phyloP scores from a whole-genome alignment of 1,140 invertebrate genomes.

The Drosophila sulfurigaster region DNA sequence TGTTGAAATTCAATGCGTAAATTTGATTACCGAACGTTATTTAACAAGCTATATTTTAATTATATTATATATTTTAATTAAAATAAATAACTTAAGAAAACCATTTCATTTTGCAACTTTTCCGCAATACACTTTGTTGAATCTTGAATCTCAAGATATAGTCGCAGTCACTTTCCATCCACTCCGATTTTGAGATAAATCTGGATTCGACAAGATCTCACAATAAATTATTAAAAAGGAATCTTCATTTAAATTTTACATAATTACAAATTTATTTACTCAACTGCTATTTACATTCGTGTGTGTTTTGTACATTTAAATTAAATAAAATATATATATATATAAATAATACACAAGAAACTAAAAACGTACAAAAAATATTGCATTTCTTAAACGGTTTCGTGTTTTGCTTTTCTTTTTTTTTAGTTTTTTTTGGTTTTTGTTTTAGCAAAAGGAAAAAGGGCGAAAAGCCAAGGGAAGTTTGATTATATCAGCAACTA shows the following conservation, averaged over 20 bases:
- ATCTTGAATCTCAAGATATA: too few species aligned
- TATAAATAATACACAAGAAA: slow-evolving; percentile 70
- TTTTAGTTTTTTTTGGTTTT: not conserved
- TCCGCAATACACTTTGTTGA: too few species aligned
- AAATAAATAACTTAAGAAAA: too few species aligned
- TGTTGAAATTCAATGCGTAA: too few species aligned
- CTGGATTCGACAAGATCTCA: too few species aligned
- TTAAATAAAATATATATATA: slow-evolving; percentile 33
- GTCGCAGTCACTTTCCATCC: too few species aligned
- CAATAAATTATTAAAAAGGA: not conserved
- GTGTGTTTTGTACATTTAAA: slow-evolving; percentile 75
- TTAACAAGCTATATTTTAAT: too few species aligned
- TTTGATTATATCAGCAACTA: slow-evolving; percentile 74
- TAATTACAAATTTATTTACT: slow-evolving; percentile 75
- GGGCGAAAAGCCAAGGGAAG: not conserved
- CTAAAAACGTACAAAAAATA: slow-evolving; percentile 71
- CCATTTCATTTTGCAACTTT: too few species aligned
- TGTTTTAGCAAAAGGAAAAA: slow-evolving; percentile 12
- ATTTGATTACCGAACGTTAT: too few species aligned
- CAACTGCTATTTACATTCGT: slow-evolving; percentile 74
- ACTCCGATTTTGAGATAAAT: too few species aligned
- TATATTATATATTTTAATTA: too few species aligned
- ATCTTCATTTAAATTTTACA: slow-evolving; percentile 41
- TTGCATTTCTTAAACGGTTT: slow-evolving; percentile 60
- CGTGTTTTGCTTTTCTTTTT: not conserved